A percentile compares a stretch with the other conserved stretches of the same genome.
phyloP scores from a whole-genome alignment of 2,888 invertebrate species.

The Capitulum mitella region DNA sequence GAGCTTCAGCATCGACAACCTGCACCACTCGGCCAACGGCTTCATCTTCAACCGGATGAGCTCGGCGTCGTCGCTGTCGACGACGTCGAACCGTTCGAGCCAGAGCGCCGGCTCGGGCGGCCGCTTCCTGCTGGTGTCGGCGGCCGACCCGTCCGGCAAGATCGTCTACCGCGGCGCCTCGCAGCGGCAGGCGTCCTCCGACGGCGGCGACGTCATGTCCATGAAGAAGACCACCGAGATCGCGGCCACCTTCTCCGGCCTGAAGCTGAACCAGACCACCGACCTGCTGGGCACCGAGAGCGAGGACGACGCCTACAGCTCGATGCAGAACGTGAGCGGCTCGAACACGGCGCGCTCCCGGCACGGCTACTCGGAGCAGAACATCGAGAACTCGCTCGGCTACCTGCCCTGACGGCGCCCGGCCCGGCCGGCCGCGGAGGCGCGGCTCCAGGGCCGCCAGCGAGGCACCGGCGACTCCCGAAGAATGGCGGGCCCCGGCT shows the following conservation, averaged over 20 bases:
- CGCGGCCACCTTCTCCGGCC: slow-evolving; percentile 74
- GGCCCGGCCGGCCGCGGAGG: not conserved
- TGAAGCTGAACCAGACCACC: slow-evolving; percentile 40
- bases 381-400: slow-evolving; percentile 36
- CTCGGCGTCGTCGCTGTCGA: slow-evolving; percentile 6
- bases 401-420: slow-evolving; percentile 33
- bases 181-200: slow-evolving; percentile 28
- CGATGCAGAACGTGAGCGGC: slow-evolving; percentile 29
- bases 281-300: slow-evolving; percentile 37
- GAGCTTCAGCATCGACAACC: slow-evolving; percentile 24
- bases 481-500: too few relatives aligned
- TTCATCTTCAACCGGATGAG: slow-evolving; percentile 29
- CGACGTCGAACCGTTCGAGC: slow-evolving; percentile 26
- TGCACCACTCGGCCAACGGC: slow-evolving; percentile 23
- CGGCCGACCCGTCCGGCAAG: slow-evolving; percentile 48
- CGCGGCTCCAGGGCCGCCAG: too few relatives aligned
- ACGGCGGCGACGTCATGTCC: slow-evolving; percentile 58
- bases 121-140: slow-evolving; percentile 48
- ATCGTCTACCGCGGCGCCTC: slow-evolving; percentile 39
- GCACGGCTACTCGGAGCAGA: slow-evolving; percentile 34
- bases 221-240: slow-evolving; percentile 84
- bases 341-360: slow-evolving; percentile 27
- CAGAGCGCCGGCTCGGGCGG: slow-evolving; percentile 27
- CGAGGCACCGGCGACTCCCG: too few relatives aligned
- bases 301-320: slow-evolving; percentile 35